Evolutionary conservation across 2,113 vertebrate species (phyloP).

Genomic region (Agelaius phoeniceus): DNA sequence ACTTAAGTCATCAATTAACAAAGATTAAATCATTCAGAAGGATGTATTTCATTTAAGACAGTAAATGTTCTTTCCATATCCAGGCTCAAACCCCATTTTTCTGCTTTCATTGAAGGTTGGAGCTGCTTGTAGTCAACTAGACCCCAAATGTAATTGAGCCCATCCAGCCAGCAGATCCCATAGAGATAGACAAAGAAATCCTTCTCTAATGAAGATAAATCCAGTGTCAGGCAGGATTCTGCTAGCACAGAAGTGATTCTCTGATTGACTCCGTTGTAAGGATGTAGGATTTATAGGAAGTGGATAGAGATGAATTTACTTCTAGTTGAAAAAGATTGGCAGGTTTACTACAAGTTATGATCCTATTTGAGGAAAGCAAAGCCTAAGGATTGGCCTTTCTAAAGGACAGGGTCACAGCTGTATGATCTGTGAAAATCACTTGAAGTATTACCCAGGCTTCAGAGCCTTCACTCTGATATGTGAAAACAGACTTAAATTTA

Average conservation of each 20-base stretch:
- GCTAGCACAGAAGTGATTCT: neutral
- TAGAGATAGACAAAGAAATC: neutral
- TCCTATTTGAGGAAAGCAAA: neutral
- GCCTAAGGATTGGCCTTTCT: neutral
- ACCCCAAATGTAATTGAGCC: neutral
- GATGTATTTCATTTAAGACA: neutral
- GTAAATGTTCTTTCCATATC: neutral
- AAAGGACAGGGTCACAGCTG: neutral
- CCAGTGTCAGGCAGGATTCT: neutral
- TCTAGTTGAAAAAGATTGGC: neutral
- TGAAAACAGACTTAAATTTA: neutral
- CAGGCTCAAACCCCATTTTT: neutral
- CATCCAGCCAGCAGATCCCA: neutral
- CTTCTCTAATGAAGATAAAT: constrained; percentile 10
- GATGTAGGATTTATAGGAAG: neutral
- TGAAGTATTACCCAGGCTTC: neutral
- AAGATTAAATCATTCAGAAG: neutral
- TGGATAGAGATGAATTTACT: neutral
- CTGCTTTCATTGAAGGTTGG: neutral
- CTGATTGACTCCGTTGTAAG: neutral
- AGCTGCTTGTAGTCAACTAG: neutral
- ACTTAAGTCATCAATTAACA: neutral
- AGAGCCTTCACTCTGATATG: neutral
- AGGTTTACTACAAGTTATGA: neutral
- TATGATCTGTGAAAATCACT: neutral